Percentiles rank a stretch among this genome's conserved stretches.
Evolutionary conservation across 2,113 vertebrate genomes (phyloP).

Genomic region (Bettongia penicillata): DNA sequence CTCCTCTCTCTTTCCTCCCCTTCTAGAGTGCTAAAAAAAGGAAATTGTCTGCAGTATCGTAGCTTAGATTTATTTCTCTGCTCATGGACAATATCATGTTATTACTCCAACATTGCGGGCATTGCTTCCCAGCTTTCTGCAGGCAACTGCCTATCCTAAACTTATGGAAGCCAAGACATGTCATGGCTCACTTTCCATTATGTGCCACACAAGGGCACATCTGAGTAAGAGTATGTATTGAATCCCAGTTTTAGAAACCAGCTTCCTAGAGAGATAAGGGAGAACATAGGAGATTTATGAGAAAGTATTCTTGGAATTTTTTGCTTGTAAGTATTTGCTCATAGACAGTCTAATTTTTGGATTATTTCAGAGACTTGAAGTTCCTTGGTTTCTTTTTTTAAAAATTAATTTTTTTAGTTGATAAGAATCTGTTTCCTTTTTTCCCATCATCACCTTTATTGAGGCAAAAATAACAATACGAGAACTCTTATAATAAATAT

Average conservation of each 20-base stretch:
- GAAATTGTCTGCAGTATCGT: neutral
- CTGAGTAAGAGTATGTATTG: neutral
- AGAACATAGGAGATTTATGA: neutral
- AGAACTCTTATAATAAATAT: neutral
- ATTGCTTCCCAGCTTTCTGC: neutral
- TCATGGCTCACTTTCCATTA: neutral
- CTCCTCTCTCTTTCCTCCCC: neutral
- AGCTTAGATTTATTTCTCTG: neutral
- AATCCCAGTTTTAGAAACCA: neutral
- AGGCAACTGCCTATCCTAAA: neutral
- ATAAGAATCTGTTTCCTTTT: neutral
- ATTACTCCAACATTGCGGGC: neutral
- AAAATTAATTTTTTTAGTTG: neutral
- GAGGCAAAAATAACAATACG: neutral
- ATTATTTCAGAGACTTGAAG: neutral
- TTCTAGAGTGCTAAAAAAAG: conserved; percentile 39
- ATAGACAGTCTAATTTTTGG: neutral
- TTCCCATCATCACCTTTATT: neutral
- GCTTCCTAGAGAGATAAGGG: neutral
- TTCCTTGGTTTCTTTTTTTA: neutral
- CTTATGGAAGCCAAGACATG: neutral
- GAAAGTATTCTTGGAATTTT: neutral
- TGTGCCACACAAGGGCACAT: neutral
- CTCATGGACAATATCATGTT: neutral
- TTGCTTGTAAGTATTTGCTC: neutral